Evolutionary conservation across 2,113 vertebrate species (phyloP).

Genomic region (Callaeas wilsoni): DNA sequence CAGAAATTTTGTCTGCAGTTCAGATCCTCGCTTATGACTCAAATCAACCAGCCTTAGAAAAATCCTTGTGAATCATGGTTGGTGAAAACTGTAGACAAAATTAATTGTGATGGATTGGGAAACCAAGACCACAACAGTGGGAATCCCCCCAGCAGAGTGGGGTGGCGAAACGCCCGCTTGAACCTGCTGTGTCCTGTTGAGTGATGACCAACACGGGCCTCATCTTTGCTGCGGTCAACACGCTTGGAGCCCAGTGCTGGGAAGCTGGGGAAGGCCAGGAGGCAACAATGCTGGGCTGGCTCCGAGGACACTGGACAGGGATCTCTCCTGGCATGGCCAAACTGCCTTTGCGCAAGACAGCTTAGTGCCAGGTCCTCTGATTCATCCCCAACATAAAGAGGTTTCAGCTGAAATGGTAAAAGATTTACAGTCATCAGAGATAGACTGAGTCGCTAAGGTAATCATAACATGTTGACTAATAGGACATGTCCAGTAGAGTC

Average conservation of each 20-base stretch:
- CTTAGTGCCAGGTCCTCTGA: background rate
- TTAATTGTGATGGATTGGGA: background rate
- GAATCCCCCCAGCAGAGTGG: accelerated
- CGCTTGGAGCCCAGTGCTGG: background rate
- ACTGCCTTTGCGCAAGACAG: accelerated
- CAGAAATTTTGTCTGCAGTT: background rate
- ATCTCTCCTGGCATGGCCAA: background rate
- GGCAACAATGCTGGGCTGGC: background rate
- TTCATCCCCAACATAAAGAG: background rate
- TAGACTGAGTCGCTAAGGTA: background rate
- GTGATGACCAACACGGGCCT: accelerated
- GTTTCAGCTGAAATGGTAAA: background rate
- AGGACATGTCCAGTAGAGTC: background rate
- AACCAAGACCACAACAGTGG: background rate
- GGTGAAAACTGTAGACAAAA: background rate
- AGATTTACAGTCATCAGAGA: background rate
- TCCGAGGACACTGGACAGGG: background rate
- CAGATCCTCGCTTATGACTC: background rate
- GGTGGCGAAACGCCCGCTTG: accelerated
- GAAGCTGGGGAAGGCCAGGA: background rate
- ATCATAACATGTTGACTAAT: background rate
- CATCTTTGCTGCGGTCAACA: accelerated
- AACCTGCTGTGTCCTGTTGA: background rate
- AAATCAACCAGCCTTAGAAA: background rate
- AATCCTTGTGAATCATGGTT: background rate